A percentile compares a stretch with the other conserved stretches of the same genome.
These are phyloP conservation scores for Grus americana DNA, from an alignment of 2,113 vertebrate species.

Conservation along the genomic window DNA sequence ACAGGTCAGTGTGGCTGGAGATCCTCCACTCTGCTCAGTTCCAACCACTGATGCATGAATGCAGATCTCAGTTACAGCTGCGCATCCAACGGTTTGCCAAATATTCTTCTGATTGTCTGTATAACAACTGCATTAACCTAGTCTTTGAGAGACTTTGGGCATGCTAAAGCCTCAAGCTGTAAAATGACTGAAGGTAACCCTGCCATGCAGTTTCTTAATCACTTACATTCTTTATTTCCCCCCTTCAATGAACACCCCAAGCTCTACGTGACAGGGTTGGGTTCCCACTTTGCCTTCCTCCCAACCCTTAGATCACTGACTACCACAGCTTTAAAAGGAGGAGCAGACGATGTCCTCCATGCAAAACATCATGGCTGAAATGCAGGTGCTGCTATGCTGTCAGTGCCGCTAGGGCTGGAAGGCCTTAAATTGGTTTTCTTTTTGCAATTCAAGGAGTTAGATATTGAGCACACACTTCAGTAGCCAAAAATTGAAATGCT, in stretches of 20 bases:
- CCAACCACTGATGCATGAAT: accelerated
- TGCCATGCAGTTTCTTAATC: background rate
- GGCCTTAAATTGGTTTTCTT: background rate
- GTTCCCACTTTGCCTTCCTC: background rate
- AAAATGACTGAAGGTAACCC: background rate
- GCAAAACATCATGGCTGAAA: background rate
- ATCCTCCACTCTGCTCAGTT: background rate
- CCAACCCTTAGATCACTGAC: background rate
- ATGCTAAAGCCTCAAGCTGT: background rate
- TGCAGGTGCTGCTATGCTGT: background rate
- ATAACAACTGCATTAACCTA: background rate
- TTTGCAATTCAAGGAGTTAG: background rate
- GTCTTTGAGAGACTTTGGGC: background rate
- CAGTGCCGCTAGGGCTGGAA: background rate
- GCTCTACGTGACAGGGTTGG: background rate
- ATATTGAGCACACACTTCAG: background rate
- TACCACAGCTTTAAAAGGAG: background rate
- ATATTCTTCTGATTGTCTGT: background rate
- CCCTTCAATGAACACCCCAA: background rate
- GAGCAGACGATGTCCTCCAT: background rate
- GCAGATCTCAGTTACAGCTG: background rate
- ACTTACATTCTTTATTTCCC: background rate
- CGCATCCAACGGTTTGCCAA: background rate
- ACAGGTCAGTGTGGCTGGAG: background rate
- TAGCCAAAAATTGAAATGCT: background rate